Evolutionary conservation across 2,888 invertebrate species (phyloP), one percentile per base, ranked within the genome.

Genomic region (Eudemis profundana): DNA sequence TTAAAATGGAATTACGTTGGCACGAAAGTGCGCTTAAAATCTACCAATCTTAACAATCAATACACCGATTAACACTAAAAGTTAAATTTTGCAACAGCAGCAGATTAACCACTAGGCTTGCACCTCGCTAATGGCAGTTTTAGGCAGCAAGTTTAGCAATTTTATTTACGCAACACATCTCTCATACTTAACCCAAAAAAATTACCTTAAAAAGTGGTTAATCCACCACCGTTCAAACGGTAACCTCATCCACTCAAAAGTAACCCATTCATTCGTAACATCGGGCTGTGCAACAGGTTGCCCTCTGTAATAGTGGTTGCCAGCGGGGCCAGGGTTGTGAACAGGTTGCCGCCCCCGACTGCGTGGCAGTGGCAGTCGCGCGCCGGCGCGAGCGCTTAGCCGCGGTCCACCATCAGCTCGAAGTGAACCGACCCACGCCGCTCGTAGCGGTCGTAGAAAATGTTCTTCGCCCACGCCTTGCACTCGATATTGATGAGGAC

Each of bases 381-480:
- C 77, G 74, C 73, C 71, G 71, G 68, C 50, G 61, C 67, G 50
- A 4, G 23, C 12, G 76, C 76, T 90, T 93, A 93, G 81, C 81
- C 77, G 78, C 84, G 85, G 93, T 98, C 98, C 86, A 98, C 95
- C 95, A 98, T 96, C 88, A 98, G 93, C 93, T 98, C 98, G 93
- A 98, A 98, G 93, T 98, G 98, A 80, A 98, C 97, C 78, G 97
- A 96, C 80, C 98, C 98, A 85, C 97, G 95, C 89, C 97, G 95
- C 86, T 98, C 97, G 87, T 95, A 94, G 83, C 97, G 95, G 92
- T 98, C 91, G 90, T 98, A 97, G 74, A 93, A 83, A 81, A 97
- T 97, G 92, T 97, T 97, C 87, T 95, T 95, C 77, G 97, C 97
- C 97, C 97, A 97, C 79, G 97, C 97, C 93, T 96, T 97, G 93